Conservation (phyloP, 2,888 invertebrate species). For the Scrobipalpa costella region DNA sequence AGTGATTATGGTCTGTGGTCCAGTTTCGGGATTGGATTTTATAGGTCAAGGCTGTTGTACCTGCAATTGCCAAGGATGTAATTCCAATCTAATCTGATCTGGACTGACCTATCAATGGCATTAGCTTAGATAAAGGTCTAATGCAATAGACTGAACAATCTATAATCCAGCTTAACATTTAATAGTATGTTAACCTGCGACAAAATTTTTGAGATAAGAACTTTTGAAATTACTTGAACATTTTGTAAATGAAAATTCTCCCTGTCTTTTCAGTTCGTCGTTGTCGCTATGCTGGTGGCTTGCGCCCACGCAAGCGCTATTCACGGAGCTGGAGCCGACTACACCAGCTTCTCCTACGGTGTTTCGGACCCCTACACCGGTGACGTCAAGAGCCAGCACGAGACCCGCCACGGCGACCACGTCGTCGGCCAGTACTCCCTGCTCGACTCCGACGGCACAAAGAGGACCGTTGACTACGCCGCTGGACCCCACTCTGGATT, state of each 20-base stretch:
- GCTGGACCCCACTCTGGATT: constrained; percentile 79
- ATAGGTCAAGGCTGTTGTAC: constrained; percentile 7
- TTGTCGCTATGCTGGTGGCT: constrained; percentile 70
- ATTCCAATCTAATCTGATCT: not conserved
- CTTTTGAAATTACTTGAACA: too few relatives aligned
- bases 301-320: constrained; percentile 68
- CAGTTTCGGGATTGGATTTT: not conserved
- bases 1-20: constrained; percentile 4
- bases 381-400: constrained; percentile 81
- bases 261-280: constrained; percentile 67
- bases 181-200: not conserved
- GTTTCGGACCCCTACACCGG: constrained; percentile 76
- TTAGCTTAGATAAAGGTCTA: not conserved
- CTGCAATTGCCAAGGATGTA: not conserved
- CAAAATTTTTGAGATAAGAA: too few relatives aligned
- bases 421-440: constrained; percentile 80
- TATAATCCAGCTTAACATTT: not conserved
- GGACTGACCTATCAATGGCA: constrained; percentile 5
- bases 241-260: not conserved
- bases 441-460: constrained; percentile 82
- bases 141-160: not conserved
- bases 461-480: constrained; percentile 83
- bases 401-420: constrained; percentile 83
- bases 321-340: constrained; percentile 64
- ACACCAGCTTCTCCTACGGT: constrained; percentile 73